Base-by-base conservation (phyloP, 2,113 vertebrate genomes). In the Madoqua kirkii region DNA sequence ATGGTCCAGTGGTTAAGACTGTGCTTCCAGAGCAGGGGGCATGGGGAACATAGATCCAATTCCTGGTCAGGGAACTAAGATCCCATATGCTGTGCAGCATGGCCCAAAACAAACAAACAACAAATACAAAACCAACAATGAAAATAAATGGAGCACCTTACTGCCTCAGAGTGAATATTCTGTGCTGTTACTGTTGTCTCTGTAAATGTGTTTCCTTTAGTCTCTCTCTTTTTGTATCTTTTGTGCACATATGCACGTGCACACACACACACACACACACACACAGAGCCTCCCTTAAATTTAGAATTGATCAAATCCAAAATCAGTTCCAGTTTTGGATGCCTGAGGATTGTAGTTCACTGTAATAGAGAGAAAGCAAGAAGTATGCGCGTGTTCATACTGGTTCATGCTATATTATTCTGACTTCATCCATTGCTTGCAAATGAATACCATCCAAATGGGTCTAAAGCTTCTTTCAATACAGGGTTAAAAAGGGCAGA, bases 201-300 rank as follows among this genome's bases (percentile, higher is more conserved):
- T 85, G 55, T 55, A 43, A 67, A 29, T 45, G 12, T 74, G 2
- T 11, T 7, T 83, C 16, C 40, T 86, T 89, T 16, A 4, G 1
- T 48, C 2, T 93, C 81, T 81, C 19, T 31, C n/a, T 92, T 62
- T 64, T 50, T 79, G 3, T 55, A 7, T 82, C 14, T 78, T 76
- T 62, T 45, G 36, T 5, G 17, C 4, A 9, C 16, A 2, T 2
- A 2, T 13, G 3, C 6, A 0, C 33, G 8, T 2, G 6, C 33
- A 16, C 16, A 60, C 12, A 60, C 43, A 52, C n/a, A 74, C 23
- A 11, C 6, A 14, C 40, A 78, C 14, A 52, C 33, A 33, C 27
- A 76, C 23, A 11, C 6, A 11, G 11, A 71, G 3, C 62, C 14
- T 74, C 23, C 12, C 10, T 94, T 71, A 82, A 76, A 52, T 43